phyloP scores from a whole-genome alignment of 1,140 invertebrate genomes.

The Frieseomelitta varia region DNA sequence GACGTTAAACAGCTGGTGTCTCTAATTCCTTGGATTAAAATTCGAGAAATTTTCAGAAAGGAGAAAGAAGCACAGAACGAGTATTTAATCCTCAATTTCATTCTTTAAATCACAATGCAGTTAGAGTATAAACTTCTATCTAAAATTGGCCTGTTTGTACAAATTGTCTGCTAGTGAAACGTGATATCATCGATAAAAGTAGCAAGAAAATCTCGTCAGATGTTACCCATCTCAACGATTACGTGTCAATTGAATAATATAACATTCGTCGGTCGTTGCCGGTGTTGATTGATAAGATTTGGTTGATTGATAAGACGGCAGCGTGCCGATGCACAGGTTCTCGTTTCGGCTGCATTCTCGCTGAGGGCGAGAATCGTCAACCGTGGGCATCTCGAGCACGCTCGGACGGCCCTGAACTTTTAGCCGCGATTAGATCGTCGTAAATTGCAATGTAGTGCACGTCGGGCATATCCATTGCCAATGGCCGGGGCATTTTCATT shows the following conservation, averaged over 20 bases:
- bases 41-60: no score
- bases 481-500: conserved; percentile 72
- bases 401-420: conserved; percentile 68
- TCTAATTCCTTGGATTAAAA: no score
- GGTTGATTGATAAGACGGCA: background rate
- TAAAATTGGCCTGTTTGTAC: background rate
- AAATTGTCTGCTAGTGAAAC: background rate
- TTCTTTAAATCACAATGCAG: no score
- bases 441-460: conserved; percentile 77
- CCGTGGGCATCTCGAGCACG: background rate
- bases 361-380: background rate
- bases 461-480: conserved; percentile 73
- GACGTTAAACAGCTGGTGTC: no score
- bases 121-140: accelerated
- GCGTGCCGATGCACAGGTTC: background rate
- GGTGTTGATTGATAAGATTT: conserved; percentile 20
- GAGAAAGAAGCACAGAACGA: no score
- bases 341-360: conserved; percentile 5
- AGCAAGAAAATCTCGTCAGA: background rate
- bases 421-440: conserved; percentile 74
- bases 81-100: no score
- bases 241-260: background rate
- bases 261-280: conserved; percentile 37
- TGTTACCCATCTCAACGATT: background rate
- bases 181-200: background rate